Evolutionary conservation across 2,888 invertebrate genomes (phyloP), one percentile per base, ranked within the genome.

Genomic region (Autographa gamma): DNA sequence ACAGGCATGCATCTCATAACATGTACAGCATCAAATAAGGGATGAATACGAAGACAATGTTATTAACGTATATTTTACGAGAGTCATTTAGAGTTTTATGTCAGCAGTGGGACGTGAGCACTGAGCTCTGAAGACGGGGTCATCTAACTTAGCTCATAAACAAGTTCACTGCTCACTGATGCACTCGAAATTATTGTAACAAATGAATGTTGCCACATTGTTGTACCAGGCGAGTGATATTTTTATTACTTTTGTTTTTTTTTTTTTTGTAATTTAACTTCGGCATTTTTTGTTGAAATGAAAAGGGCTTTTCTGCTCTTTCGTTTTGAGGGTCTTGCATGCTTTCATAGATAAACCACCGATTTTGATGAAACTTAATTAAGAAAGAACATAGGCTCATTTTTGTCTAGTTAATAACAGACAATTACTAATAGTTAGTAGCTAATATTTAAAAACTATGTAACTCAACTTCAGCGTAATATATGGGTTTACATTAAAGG

Each of bases 61-160:
- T 84, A 85, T 83, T 85, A 85, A 84, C 73, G 83, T 85, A 75
- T 80, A 85, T 83, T 86, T 87, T 85, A 84, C 81, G 83, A 81
- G 66, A 73, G 60, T 79, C 81, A 76, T 85, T 88, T 83, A 79
- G 72, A 76, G 82, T 84, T 86, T 84, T 81, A 80, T 71, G 76
- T 68, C 76, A 84, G 74, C 78, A 70, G 43, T 66, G 80, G 75
- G 77, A 88, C 89, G 87, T 87, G 88, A 83, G 86, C 70, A 76
- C 70, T 71, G 74, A 58, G 76, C 71, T 81, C 84, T 80, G 61
- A 25, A 25, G 25, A 25, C 3, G 77, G 77, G 85, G 88, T 86
- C 86, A 89, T 89, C 87, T 86, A 90, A 91, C 91, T 92, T 91
- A 76, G 80, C 81, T 84, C 85, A 88, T 92, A 91, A 92, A 90